Conservation (phyloP, 2,888 invertebrate genomes). For the Xestia sexstrigata region DNA sequence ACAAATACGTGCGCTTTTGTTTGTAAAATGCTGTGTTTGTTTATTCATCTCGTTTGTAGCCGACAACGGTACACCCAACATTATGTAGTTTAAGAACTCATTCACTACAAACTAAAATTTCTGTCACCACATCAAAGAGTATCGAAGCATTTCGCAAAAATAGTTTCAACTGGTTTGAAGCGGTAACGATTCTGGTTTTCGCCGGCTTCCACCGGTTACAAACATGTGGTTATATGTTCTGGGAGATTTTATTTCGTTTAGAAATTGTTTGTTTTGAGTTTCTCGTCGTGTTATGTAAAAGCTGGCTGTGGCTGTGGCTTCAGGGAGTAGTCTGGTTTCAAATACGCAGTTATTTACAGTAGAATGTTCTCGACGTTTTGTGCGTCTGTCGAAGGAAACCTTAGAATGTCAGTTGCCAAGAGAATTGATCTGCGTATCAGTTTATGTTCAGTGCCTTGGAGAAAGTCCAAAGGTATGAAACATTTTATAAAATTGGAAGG, state of each 20-base stretch:
- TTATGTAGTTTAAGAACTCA: conserved; percentile 62
- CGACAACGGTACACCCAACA: conserved; percentile 48
- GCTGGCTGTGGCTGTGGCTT: too few relatives aligned
- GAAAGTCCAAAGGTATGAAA: conserved; percentile 14
- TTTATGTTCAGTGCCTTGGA: conserved; percentile 32
- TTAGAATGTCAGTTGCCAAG: conserved; percentile 40
- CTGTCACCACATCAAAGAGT: conserved; percentile 76
- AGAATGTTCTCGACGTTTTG: conserved; percentile 29
- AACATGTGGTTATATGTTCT: conserved; percentile 50
- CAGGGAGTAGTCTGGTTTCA: conserved; percentile 39
- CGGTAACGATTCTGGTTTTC: conserved; percentile 54
- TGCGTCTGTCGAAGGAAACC: conserved; percentile 31
- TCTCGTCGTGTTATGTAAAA: conserved; percentile 41
- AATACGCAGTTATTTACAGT: conserved; percentile 28
- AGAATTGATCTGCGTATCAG: conserved; percentile 39
- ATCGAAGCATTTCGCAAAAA: conserved; percentile 64
- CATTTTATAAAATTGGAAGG: conserved; percentile 9
- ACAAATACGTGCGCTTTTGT: conserved; percentile 40
- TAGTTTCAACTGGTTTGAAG: conserved; percentile 66
- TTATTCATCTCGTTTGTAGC: conserved; percentile 52
- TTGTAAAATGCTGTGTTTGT: conserved; percentile 56
- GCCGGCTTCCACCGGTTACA: conserved; percentile 42
- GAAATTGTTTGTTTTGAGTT: conserved; percentile 56
- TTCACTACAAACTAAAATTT: conserved; percentile 64
- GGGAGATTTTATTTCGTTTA: conserved; percentile 52